phyloP scores from a whole-genome alignment of 2,888 invertebrate genomes.

The Xylocampa areola region DNA sequence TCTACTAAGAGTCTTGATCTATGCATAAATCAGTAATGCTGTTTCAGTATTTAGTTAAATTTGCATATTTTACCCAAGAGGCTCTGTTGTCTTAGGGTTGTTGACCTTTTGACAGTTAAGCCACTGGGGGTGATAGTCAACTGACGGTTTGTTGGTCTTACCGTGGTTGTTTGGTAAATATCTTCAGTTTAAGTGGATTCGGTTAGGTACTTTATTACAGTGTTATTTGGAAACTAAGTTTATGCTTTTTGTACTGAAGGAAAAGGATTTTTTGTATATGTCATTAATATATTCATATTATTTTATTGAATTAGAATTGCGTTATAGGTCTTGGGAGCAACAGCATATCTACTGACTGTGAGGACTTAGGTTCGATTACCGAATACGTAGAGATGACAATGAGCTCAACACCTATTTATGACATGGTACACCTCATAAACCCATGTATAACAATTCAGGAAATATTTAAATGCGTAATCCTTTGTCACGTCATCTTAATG shows the following conservation, averaged over 20 bases:
- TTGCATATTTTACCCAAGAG: slow-evolving; percentile 55
- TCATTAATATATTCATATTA: too few species aligned
- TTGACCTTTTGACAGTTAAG: slow-evolving; percentile 60
- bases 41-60: slow-evolving; percentile 61
- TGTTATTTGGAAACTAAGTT: slow-evolving; percentile 13
- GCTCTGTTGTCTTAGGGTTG: slow-evolving; percentile 59
- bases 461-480: too few species aligned
- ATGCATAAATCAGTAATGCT: slow-evolving; percentile 47
- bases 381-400: too few species aligned
- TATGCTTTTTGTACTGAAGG: neutral
- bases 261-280: too few species aligned
- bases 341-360: too few species aligned
- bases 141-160: slow-evolving; percentile 41
- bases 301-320: too few species aligned
- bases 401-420: too few species aligned
- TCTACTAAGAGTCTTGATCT: slow-evolving; percentile 33
- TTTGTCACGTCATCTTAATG: too few species aligned
- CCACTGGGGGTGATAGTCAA: slow-evolving; percentile 31
- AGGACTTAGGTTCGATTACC: too few species aligned
- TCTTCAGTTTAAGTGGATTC: slow-evolving; percentile 28
- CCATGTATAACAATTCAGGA: too few species aligned
- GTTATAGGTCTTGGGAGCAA: too few species aligned
- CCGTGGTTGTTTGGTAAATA: slow-evolving; percentile 25
- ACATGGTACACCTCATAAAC: too few species aligned
- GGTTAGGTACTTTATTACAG: slow-evolving; percentile 1